phyloP scores from a whole-genome alignment of 2,113 vertebrate genomes.

The Psammodynastes pulverulentus region DNA sequence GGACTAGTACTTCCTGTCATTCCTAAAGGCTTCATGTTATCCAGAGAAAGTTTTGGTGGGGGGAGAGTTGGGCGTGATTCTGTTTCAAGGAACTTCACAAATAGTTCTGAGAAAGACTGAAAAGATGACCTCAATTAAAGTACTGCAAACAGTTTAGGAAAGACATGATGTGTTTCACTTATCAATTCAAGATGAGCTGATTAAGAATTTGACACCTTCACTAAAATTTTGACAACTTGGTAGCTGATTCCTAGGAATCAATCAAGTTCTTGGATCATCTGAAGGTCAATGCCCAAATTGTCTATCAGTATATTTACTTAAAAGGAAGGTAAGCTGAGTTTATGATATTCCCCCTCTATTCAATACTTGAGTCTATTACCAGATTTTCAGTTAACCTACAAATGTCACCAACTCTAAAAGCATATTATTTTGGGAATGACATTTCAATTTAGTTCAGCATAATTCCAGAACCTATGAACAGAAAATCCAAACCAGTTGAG shows the following conservation, averaged over 20 bases:
- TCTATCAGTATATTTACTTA: neutral
- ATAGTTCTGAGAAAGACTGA: constrained; percentile 97
- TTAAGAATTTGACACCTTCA: neutral
- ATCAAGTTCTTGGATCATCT: neutral
- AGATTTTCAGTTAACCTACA: neutral
- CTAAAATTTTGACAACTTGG: neutral
- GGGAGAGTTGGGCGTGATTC: constrained; percentile 87
- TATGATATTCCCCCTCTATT: neutral
- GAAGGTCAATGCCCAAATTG: neutral
- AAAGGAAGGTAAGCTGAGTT: neutral
- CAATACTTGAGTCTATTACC: neutral
- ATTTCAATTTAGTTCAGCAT: neutral
- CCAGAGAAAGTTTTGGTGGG: constrained; percentile 80
- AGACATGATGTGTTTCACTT: neutral
- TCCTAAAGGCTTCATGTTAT: constrained; percentile 81
- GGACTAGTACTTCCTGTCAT: constrained; percentile 60
- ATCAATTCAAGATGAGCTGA: neutral
- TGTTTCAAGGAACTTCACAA: constrained; percentile 93
- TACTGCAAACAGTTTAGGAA: constrained; percentile 3
- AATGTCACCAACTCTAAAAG: neutral
- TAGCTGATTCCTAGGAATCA: neutral
- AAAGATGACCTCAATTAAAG: constrained; percentile 26
- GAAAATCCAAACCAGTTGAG: neutral
- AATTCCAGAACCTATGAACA: neutral
- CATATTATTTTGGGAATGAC: neutral